Evolutionary conservation across 2,888 invertebrate genomes (phyloP).

Genomic region (Drosophila robusta): DNA sequence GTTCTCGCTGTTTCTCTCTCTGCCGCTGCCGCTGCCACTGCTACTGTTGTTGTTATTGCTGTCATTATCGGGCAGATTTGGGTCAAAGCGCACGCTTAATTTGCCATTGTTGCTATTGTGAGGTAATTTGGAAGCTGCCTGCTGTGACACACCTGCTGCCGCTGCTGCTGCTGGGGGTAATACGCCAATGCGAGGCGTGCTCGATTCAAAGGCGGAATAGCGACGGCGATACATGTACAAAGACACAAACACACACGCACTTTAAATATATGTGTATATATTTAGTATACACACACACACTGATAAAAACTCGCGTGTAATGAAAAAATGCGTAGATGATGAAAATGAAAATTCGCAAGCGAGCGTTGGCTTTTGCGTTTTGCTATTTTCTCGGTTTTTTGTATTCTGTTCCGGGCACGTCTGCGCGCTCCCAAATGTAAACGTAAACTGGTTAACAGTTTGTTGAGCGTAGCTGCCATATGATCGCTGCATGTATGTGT

Average conservation of each 20-base stretch:
- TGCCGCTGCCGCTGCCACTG: slow-evolving; percentile 2
- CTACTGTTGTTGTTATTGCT: slow-evolving; percentile 45
- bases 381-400: slow-evolving; percentile 32
- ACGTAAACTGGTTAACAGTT: slow-evolving; percentile 76
- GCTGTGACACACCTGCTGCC: slow-evolving; percentile 42
- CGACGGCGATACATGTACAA: slow-evolving; percentile 83
- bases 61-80: slow-evolving; percentile 69
- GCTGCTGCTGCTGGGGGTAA: slow-evolving; percentile 59
- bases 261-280: slow-evolving; percentile 14
- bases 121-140: slow-evolving; percentile 45
- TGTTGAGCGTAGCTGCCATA: slow-evolving; percentile 57
- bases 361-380: slow-evolving; percentile 24
- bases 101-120: slow-evolving; percentile 39
- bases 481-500: slow-evolving; percentile 51
- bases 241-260: slow-evolving; percentile 29
- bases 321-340: slow-evolving; percentile 47
- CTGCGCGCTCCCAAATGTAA: slow-evolving; percentile 71
- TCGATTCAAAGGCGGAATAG: slow-evolving; percentile 83
- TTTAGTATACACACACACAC: slow-evolving; percentile 22
- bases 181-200: slow-evolving; percentile 79
- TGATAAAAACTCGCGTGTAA: slow-evolving; percentile 43
- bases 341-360: slow-evolving; percentile 48
- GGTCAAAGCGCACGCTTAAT: slow-evolving; percentile 72
- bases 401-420: slow-evolving; percentile 62
- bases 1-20: slow-evolving; percentile 28